Evolutionary conservation across 2,797 vertebrate species (phyloP).

Genomic region (Aulostomus chinensis): DNA sequence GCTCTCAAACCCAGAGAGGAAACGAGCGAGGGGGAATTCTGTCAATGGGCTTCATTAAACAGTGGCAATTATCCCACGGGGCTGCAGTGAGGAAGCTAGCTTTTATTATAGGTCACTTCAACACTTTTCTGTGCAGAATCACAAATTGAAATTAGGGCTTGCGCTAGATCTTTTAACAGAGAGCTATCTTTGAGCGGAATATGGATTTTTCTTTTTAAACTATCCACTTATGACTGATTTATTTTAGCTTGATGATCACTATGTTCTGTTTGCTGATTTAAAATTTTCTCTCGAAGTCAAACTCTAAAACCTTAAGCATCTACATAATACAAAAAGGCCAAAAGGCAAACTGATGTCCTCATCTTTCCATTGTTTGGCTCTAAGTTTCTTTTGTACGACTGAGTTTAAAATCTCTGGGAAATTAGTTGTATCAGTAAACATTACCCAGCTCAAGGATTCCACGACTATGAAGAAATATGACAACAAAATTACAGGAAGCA

Average conservation of each 20-base stretch:
- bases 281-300: constrained; percentile 14
- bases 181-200: neutral
- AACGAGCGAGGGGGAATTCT: constrained; percentile 27
- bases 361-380: constrained; percentile 13
- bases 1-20: constrained; percentile 46
- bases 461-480: constrained; percentile 1
- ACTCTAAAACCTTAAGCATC: too few relatives aligned
- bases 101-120: constrained; percentile 28
- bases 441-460: neutral
- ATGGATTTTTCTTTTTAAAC: too few relatives aligned
- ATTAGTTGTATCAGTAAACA: constrained; percentile 18
- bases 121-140: constrained; percentile 8
- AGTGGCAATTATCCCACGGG: constrained; percentile 23
- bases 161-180: constrained; percentile 1
- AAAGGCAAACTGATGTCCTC: constrained; percentile 12
- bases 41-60: constrained; percentile 52
- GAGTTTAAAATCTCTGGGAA: constrained; percentile 2
- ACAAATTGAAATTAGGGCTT: constrained; percentile 25
- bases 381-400: constrained; percentile 13
- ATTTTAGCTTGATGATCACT: constrained; percentile 9
- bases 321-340: constrained; percentile 6
- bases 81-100: constrained; percentile 10
- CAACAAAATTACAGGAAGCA: constrained; percentile 10
- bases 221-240: constrained; percentile 5
- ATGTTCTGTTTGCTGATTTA: constrained; percentile 9